Base-by-base conservation (phyloP, 2,113 vertebrate species). In the Chloroceryle aenea region DNA sequence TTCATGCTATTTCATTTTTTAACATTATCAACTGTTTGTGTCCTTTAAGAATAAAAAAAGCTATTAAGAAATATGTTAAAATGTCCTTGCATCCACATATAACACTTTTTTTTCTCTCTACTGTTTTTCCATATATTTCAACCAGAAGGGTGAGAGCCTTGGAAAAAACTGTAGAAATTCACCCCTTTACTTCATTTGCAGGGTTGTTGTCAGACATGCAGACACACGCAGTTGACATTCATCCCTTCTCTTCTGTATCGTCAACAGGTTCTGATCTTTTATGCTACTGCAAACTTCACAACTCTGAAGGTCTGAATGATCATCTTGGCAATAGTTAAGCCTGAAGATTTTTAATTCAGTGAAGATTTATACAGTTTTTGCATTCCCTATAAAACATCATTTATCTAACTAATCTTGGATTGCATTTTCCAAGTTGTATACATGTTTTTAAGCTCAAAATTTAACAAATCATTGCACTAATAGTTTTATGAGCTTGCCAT, bases 201-300 rank as follows among this genome's bases (percentile, higher is more conserved):
- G 14, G 12, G 29, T 8, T 12, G 11, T 17, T 91, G 14, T 32
- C 59, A 47, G n/a, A 76, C 29, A 52, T 0, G 0, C 3, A 1
- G 2, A 13, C 0, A 3, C 26, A 40, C 17, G 7, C 16, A 56
- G 22, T 26, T 72, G 21, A n/a, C 19, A 87, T 40, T 68, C 26
- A 77, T 34, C 23, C 4, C 0, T 43, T 85, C 55, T 75, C 16
- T 77, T 84, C 8, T 18, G 8, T 30, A 66, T 22, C 59, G 6
- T 27, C 66, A 75, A 34, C 32, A 81, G 19, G 20, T 56, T 89
- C 58, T 85, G 20, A 47, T 29, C 42, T 42, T 85, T 87, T 30
- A 29, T 1, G 3, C 23, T 27, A 18, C 38, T 3, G 3, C 22
- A 73, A 38, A 9, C 22, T 73, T 78, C 38, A 34, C 36, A 73